These are phyloP conservation scores for Bombus sylvicola DNA, from an alignment of 1,140 invertebrate species.

Conservation along the genomic window DNA sequence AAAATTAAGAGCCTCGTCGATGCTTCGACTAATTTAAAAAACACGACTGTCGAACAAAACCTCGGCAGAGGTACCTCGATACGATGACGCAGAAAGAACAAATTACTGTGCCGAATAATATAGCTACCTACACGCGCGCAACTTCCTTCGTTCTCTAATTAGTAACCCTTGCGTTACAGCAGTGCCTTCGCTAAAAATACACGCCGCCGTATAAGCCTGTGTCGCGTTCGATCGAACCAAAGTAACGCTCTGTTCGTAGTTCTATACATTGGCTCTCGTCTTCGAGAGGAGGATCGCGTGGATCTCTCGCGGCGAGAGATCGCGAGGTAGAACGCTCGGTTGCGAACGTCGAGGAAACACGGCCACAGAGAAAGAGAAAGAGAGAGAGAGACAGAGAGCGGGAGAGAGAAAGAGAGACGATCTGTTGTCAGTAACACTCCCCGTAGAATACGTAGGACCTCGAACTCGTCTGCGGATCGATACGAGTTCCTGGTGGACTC, in stretches of 20 bases:
- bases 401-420: conserved; percentile 29
- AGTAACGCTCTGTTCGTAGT: neutral
- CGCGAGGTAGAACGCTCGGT: neutral
- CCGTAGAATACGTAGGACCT: conserved; percentile 75
- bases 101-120: neutral
- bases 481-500: conserved; percentile 73
- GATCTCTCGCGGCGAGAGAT: neutral
- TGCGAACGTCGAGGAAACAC: neutral
- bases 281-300: neutral
- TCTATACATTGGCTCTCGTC: neutral
- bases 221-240: neutral
- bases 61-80: too few relatives aligned
- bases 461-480: conserved; percentile 79
- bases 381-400: neutral
- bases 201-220: neutral
- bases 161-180: neutral
- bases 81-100: too few relatives aligned
- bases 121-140: neutral
- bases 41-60: too few relatives aligned
- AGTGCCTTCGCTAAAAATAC: conserved; percentile 5
- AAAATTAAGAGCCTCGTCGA: too few relatives aligned
- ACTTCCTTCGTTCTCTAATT: neutral
- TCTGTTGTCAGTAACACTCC: conserved; percentile 75
- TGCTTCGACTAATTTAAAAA: too few relatives aligned
- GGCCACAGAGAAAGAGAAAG: neutral